Conservation (phyloP, 2,888 invertebrate genomes). For the Andrena camellia region DNA sequence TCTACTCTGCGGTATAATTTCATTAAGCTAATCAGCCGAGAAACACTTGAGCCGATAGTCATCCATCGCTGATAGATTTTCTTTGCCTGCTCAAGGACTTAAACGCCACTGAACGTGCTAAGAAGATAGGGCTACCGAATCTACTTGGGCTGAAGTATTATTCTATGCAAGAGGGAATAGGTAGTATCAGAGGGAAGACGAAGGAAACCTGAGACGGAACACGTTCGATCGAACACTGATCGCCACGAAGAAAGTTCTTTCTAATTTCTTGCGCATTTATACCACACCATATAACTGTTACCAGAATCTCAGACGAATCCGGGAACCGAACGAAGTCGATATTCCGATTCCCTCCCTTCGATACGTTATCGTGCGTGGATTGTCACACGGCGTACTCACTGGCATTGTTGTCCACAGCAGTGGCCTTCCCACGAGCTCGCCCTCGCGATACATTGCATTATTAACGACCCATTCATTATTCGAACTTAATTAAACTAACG, state of each 20-base stretch:
- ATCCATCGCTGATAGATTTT: constrained; percentile 13
- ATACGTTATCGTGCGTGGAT: constrained; percentile 4
- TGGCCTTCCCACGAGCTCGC: background rate
- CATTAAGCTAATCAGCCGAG: constrained; percentile 7
- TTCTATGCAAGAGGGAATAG: background rate
- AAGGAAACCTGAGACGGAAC: constrained; percentile 54
- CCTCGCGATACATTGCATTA: constrained; percentile 5
- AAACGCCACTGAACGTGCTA: constrained; percentile 14
- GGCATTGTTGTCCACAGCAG: background rate
- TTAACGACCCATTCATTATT: constrained; percentile 17
- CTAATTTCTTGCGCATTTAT: constrained; percentile 13
- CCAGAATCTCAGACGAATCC: too few relatives aligned
- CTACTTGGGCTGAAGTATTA: background rate
- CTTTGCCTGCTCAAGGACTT: background rate
- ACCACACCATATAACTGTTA: background rate
- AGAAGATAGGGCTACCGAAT: constrained; percentile 1
- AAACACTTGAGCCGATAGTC: constrained; percentile 5
- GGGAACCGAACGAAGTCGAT: background rate
- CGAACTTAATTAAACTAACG: constrained; percentile 47
- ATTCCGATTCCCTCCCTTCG: background rate
- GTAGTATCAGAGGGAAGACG: background rate
- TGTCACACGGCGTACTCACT: background rate
- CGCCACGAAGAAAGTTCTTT: constrained; percentile 10
- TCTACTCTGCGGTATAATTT: background rate
- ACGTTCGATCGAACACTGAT: constrained; percentile 47